Base-by-base conservation (phyloP, 2,797 vertebrate species). In the Myotis findleyi region DNA sequence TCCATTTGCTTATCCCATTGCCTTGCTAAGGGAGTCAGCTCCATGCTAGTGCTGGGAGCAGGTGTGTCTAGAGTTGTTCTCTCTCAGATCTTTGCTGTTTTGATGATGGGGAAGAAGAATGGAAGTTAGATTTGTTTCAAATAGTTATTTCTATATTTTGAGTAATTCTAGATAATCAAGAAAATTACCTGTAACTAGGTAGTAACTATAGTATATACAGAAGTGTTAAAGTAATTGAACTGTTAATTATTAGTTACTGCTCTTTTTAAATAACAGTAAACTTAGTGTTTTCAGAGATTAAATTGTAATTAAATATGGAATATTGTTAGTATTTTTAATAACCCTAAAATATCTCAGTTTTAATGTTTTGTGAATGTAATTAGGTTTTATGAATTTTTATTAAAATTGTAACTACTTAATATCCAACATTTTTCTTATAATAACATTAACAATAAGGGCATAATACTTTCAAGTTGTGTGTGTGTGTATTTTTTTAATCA, bases 131-230 rank as follows among this genome's bases (percentile, higher is more conserved):
- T 79, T 95, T 57, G 23, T 77, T 89, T 89, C 49, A 77, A 82
- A 36, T 57, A 87, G 6, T 83, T 91, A 64, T 64, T 77, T 91
- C 91, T 87, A n/a, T 87, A 72, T 89, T 84, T 86, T 89, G 47
- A 51, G 17, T 73, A 69, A 62, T 80, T 76, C 27, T 0, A 80
- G 41, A 0, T 92, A 77, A 49, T 82, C 86, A 53, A 80, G 38
- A 94, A 94, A 55, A 77, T 62, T 79, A 81, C 11, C 21, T 84
- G 0, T 76, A 69, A 71, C 59, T 94, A 69, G 36, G 2, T 87
- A 68, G 53, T 81, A 81, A 76, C 17, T 71, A 1, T 55, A n/a
- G 5, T 64, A 2, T 16, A 17, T 66, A 69, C 27, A 38, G 17
- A 71, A 89, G 12, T 84, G 41, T 68, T 53, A 68, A 44, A 71